Conservation (phyloP, 2,113 vertebrate genomes). For the Rhegmatorhina hoffmannsi region DNA sequence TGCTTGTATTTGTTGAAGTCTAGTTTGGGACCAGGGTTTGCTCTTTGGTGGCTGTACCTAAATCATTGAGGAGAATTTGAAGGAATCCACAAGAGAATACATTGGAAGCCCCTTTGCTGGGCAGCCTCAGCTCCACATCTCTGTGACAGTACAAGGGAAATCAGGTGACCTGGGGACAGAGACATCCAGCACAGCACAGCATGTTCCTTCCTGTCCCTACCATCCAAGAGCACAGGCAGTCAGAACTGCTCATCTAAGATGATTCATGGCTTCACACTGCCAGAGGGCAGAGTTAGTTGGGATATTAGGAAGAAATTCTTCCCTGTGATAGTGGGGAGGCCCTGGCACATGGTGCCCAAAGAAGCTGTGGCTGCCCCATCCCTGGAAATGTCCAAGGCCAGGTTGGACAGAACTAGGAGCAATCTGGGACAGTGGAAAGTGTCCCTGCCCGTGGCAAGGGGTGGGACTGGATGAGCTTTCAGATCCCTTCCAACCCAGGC, state of each 20-base stretch:
- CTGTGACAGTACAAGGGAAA: background rate
- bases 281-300: too few relatives aligned
- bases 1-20: background rate
- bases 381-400: background rate
- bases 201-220: background rate
- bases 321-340: background rate
- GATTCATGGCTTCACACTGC: background rate
- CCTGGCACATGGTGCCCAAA: background rate
- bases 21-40: background rate
- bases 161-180: background rate
- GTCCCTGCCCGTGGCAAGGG: background rate
- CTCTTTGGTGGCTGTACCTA: background rate
- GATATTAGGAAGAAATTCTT: background rate
- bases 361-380: background rate
- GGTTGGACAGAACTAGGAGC: background rate
- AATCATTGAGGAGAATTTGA: background rate
- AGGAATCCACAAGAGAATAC: background rate
- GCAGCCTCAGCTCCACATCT: background rate
- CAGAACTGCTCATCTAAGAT: fast-evolving
- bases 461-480: background rate
- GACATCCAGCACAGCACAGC: background rate
- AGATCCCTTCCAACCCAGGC: background rate
- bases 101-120: background rate
- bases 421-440: background rate
- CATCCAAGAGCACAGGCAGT: background rate